Base-by-base conservation (phyloP, 2,797 vertebrate genomes). In the Poeciliopsis gracilis region DNA sequence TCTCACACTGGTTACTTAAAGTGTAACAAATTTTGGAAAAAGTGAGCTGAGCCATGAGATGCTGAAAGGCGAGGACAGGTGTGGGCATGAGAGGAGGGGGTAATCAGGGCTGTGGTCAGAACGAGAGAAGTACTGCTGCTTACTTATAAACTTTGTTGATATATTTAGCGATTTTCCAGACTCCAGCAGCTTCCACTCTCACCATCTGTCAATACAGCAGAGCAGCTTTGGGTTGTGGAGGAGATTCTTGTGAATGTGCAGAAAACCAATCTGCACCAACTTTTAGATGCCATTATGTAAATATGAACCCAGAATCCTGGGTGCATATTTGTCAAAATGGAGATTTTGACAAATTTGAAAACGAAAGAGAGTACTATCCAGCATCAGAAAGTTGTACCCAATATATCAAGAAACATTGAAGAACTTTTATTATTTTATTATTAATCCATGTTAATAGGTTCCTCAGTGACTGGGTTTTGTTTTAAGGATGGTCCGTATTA, bases 391-490 rank as follows among this genome's bases (percentile, higher is more conserved):
- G 11, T n/a, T 16, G 67, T n/a, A 45, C 11, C 23, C 33, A 43
- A 67, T 67, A 25, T 38, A n/a, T 70, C 25, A 53, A 53, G 49
- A 53, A 25, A 25, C 8, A 0, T 2, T 55, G 20, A 2, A 67
- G 7, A 69, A 33, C 49, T 46, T 74, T 5, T 12, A 33, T 36
- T 23, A 16, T 33, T n/a, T n/a, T n/a, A n/a, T 2, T 33, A 28
- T 36, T 2, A 55, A 55, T 33, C 13, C n/a, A 15, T 74, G 38
- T 51, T 25, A 69, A 7, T 53, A 28, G 66, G 46, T 41, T 79
- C 36, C 51, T 38, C 70, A 18, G 77, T 49, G 23, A 30, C 46
- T 41, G 77, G 36, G 53, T 79, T 74, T 74, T n/a, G 38, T 69
- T 53, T n/a, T 55, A 49, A 69, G 38, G 61, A 28, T 55, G 36